Percentiles rank a stretch among this genome's conserved stretches.
These are phyloP conservation scores for Polyommatus iphigenia DNA, from an alignment of 2,888 invertebrate genomes.

Conservation along the genomic window DNA sequence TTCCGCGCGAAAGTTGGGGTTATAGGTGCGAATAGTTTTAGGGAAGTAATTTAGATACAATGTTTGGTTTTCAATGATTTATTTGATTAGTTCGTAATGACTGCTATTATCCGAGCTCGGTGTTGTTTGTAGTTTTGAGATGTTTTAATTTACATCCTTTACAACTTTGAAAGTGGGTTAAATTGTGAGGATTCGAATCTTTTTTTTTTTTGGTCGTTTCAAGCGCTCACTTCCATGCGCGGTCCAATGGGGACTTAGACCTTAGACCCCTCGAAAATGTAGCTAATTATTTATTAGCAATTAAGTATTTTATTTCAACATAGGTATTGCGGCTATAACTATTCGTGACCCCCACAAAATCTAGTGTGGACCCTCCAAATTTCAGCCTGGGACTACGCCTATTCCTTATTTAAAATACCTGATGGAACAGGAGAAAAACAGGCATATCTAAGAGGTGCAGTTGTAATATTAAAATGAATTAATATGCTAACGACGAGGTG, in stretches of 20 bases:
- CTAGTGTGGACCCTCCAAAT: too few relatives aligned
- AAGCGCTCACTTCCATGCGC: too few relatives aligned
- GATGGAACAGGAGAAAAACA: neutral
- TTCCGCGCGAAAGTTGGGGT: conserved; percentile 34
- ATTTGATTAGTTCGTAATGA: conserved; percentile 12
- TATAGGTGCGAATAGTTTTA: conserved; percentile 33
- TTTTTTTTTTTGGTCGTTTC: too few relatives aligned
- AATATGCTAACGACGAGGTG: conserved; percentile 46
- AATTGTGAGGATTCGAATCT: too few relatives aligned
- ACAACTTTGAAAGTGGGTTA: neutral
- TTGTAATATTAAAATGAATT: conserved; percentile 47
- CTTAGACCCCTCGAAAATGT: too few relatives aligned
- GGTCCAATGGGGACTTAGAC: neutral
- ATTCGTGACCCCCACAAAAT: too few relatives aligned
- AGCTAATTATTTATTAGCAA: too few relatives aligned
- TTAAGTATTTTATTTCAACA: too few relatives aligned
- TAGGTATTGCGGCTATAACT: too few relatives aligned
- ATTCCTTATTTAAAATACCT: neutral
- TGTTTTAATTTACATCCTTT: neutral
- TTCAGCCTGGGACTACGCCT: too few relatives aligned
- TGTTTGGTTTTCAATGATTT: neutral
- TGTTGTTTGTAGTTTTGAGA: conserved; percentile 1
- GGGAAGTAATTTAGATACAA: conserved; percentile 31
- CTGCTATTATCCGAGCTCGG: conserved; percentile 24
- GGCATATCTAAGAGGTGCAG: conserved; percentile 32